These are phyloP conservation scores for Dicyrtomina minuta DNA, from an alignment of 2,888 invertebrate species.

Conservation along the genomic window DNA sequence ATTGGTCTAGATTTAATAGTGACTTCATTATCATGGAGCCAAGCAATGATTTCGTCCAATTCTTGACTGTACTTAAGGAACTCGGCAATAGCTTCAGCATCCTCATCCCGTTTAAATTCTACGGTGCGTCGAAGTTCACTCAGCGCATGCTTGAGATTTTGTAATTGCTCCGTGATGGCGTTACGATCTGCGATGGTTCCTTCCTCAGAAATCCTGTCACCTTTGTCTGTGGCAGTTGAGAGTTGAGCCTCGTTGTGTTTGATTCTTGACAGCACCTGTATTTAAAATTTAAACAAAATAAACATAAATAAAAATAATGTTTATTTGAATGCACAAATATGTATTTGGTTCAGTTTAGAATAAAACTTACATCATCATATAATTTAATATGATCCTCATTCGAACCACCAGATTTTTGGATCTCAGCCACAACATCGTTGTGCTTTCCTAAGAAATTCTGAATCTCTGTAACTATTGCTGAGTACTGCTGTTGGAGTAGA, in stretches of 20 bases:
- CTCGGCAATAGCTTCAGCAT: slow-evolving; percentile 83
- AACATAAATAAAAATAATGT: neutral
- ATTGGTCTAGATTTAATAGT: slow-evolving; percentile 79
- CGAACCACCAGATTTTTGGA: slow-evolving; percentile 78
- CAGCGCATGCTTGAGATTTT: slow-evolving; percentile 80
- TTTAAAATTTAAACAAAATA: slow-evolving; percentile 18
- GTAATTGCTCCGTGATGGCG: slow-evolving; percentile 81
- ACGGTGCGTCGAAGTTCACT: slow-evolving; percentile 76
- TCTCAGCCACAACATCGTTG: slow-evolving; percentile 78
- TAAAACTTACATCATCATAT: slow-evolving; percentile 68
- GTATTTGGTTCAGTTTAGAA: neutral
- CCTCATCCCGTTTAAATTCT: slow-evolving; percentile 81
- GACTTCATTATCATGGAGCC: slow-evolving; percentile 79
- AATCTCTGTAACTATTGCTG: slow-evolving; percentile 81
- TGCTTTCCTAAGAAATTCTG: slow-evolving; percentile 83
- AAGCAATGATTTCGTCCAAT: slow-evolving; percentile 77
- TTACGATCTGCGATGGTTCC: slow-evolving; percentile 84
- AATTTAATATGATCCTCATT: slow-evolving; percentile 83
- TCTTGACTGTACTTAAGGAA: slow-evolving; percentile 81
- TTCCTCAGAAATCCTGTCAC: slow-evolving; percentile 87
- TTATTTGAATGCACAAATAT: neutral
- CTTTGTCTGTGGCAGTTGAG: slow-evolving; percentile 85
- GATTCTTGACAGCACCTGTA: slow-evolving; percentile 71
- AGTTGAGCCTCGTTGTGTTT: slow-evolving; percentile 87
- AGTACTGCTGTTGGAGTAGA: slow-evolving; percentile 81